Base-by-base conservation (phyloP, 2,113 vertebrate species). In the Strix aluco region DNA sequence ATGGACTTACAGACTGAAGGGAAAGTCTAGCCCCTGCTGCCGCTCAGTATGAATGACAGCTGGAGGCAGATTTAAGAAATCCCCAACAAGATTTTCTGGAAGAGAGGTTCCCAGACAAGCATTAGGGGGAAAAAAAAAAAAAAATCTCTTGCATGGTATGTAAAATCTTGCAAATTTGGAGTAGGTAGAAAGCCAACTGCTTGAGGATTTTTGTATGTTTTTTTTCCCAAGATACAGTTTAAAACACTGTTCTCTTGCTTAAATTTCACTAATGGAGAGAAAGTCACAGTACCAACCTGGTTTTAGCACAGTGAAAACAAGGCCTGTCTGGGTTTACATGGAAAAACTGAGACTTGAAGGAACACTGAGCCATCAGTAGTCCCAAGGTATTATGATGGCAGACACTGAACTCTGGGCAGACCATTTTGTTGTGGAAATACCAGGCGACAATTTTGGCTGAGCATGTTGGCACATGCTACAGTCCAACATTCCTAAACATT, bases 401-500 rank as follows among this genome's bases (percentile, higher is more conserved):
- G 78, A 61, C 73, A 42, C 52, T 57, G 77, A 92, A 73, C 30
- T 42, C 61, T 30, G 46, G 46, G 30, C 89, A 84, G 81, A 38
- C 34, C 66, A 58, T 65, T 81, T 36, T 71, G 81, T 71, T 92
- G 70, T 93, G 84, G 93, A 93, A 95, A 93, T 30, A 91, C 51
- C 75, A 92, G 70, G 81, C 55, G 32, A 90, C 55, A 80, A 51
- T 40, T 89, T 47, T 79, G 69, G 71, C 81, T 54, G 75, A 49
- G 59, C 44, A 17, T 3, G 0, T 4, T 94, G 78, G 91, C 81
- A 94, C 40, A 65, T 51, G 59, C 63, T 61, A 19, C 29, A 58
- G 87, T 93, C 90, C 81, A 88, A 91, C 82, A 96, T 92, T 92
- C 84, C 91, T 86, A 79, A 95, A 49, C 36, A 63, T 62, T 92